phyloP scores from a whole-genome alignment of 2,113 vertebrate species.

The Mesoclemmys tuberculata region DNA sequence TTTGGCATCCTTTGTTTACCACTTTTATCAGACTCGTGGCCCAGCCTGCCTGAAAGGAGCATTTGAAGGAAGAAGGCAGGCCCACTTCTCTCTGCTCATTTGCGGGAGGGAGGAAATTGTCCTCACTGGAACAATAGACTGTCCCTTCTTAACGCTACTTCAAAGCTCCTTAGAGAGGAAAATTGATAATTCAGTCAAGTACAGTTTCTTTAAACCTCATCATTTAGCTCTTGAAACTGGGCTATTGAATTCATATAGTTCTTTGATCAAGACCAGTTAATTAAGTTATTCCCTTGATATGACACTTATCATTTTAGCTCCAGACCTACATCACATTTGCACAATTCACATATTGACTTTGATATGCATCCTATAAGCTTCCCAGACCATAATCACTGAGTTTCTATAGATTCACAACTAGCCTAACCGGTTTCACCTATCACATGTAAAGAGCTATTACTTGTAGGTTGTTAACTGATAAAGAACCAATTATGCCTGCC shows the following conservation, averaged over 20 bases:
- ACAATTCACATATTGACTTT: constrained; percentile 49
- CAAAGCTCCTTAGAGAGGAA: constrained; percentile 68
- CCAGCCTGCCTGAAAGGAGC: constrained; percentile 31
- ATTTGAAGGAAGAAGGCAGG: constrained; percentile 42
- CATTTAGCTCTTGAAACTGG: constrained; percentile 60
- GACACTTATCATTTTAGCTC: constrained; percentile 68
- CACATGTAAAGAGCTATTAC: background rate
- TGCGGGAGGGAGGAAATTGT: constrained; percentile 38
- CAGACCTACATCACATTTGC: constrained; percentile 66
- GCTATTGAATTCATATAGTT: constrained; percentile 71
- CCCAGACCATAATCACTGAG: background rate
- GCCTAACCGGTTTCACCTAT: constrained; percentile 27
- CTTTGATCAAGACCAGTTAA: constrained; percentile 78
- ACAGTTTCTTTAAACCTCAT: constrained; percentile 67
- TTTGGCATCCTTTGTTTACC: constrained; percentile 31
- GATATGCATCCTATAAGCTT: constrained; percentile 58
- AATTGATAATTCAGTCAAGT: constrained; percentile 72
- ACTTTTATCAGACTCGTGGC: background rate
- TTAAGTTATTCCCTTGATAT: constrained; percentile 78
- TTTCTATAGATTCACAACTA: background rate
- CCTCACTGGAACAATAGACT: constrained; percentile 46
- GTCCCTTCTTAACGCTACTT: constrained; percentile 68
- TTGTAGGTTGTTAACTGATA: background rate
- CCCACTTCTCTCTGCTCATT: constrained; percentile 32
- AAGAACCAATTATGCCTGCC: background rate